phyloP scores from a whole-genome alignment of 2,888 invertebrate species.

The Pyrocoelia pectoralis region DNA sequence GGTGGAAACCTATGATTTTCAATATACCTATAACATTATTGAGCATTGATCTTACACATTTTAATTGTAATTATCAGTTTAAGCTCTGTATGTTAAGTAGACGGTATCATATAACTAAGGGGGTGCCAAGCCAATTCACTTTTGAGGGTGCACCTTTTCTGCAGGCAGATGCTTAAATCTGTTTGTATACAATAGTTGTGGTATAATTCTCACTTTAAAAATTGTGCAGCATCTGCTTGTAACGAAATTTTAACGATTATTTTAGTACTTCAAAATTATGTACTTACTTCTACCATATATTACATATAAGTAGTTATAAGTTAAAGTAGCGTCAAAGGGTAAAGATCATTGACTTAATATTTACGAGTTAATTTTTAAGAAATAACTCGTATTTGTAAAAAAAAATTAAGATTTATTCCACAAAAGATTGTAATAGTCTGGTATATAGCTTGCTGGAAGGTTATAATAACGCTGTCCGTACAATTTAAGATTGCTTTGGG shows the following conservation, averaged over 20 bases:
- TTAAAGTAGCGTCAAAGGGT: not conserved
- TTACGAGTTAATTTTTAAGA: slow-evolving; percentile 2
- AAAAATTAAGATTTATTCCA: slow-evolving; percentile 15
- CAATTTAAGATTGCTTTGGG: slow-evolving; percentile 34
- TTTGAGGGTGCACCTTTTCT: slow-evolving; percentile 34
- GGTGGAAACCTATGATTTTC: not conserved
- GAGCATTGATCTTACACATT: not conserved
- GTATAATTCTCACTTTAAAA: slow-evolving; percentile 34
- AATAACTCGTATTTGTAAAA: not conserved
- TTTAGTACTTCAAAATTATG: slow-evolving; percentile 10
- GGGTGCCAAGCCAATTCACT: slow-evolving; percentile 35
- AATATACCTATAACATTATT: not conserved
- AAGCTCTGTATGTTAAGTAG: slow-evolving; percentile 17
- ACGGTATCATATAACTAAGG: slow-evolving; percentile 32
- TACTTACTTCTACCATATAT: not conserved
- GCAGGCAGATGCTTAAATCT: slow-evolving; percentile 39
- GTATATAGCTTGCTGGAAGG: slow-evolving; percentile 16
- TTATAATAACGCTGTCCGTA: slow-evolving; percentile 27
- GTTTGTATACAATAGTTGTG: slow-evolving; percentile 34
- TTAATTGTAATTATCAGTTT: slow-evolving; percentile 18
- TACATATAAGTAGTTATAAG: not conserved
- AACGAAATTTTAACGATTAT: slow-evolving; percentile 17
- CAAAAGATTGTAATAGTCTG: slow-evolving; percentile 20
- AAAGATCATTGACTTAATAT: slow-evolving; percentile 4
- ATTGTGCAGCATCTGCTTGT: slow-evolving; percentile 25